Evolutionary conservation across 2,888 invertebrate species (phyloP).

Genomic region (Ypsolopha scabrella): DNA sequence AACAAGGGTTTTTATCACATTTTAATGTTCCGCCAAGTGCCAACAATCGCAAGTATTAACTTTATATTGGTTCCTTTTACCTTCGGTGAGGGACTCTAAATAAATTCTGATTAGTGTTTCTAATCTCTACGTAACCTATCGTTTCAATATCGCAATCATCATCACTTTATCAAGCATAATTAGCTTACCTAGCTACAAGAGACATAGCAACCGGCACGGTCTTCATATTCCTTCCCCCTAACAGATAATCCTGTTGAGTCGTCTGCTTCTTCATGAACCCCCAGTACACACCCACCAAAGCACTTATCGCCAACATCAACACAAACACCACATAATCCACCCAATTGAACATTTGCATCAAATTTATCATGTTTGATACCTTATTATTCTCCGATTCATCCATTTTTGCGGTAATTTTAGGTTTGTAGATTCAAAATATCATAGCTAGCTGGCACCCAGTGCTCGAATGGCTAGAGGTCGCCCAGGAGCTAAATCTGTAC

Average conservation of each 20-base stretch:
- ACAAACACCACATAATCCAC: constrained; percentile 84
- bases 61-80: too few species aligned
- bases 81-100: too few species aligned
- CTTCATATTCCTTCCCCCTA: constrained; percentile 86
- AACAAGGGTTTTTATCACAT: too few species aligned
- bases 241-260: constrained; percentile 78
- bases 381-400: constrained; percentile 25
- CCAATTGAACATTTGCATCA: constrained; percentile 76
- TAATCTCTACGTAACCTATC: too few species aligned
- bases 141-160: too few species aligned
- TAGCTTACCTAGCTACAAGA: constrained; percentile 81
- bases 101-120: too few species aligned
- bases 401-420: too few species aligned
- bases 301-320: constrained; percentile 80
- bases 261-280: constrained; percentile 77
- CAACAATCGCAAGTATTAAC: too few species aligned
- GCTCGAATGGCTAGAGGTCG: constrained; percentile 32
- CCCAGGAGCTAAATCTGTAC: constrained; percentile 54
- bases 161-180: neutral
- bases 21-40: too few species aligned
- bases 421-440: constrained; percentile 10
- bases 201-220: constrained; percentile 87
- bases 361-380: constrained; percentile 55
- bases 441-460: constrained; percentile 29
- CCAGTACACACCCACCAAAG: constrained; percentile 85